Evolutionary conservation across 2,888 invertebrate species (phyloP), one percentile per base, ranked within the genome.

Genomic region (Ptychoptera contaminata): DNA sequence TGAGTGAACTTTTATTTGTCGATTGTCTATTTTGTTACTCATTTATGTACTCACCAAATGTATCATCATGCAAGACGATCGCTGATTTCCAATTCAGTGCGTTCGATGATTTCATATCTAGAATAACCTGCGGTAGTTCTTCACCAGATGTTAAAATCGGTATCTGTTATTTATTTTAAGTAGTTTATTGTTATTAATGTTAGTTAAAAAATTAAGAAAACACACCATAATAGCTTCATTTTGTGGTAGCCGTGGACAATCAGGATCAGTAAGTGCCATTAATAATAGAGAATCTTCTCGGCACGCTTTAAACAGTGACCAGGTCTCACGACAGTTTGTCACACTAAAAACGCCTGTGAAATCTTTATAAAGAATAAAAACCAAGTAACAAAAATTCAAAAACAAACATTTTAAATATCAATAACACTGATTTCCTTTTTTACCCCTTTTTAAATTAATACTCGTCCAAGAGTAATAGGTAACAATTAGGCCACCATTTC

Each of bases 201-300:
- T 15, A 14, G 4, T 35, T 12, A 15, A 29, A 23, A 32, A 39
- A 16, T n/a, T n/a, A n/a, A n/a, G n/a, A n/a, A n/a, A n/a, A n/a
- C n/a, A 49, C 50, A 63, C 74, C 41, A 82, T 83, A 31, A 87
- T 68, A 0, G 83, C 84, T 14, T 75, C 68, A 30, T 71, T 63
- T 0, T 67, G 54, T 0, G 85, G 82, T 40, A 88, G 60, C 35
- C 88, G 70, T 1, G 85, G 81, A 58, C 88, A 88, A 55, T 86
- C 82, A 1, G 77, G 70, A 57, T 83, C 86, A 42, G 85, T 84
- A 48, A 86, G 69, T 0, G 84, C 82, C 49, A 87, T 73, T 37
- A 82, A 70, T 1, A 84, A 63, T 8, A 86, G 65, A 46, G 77
- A 72, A 53, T 80, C 77, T 47, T 72, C 71, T 54, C 74, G 70